These are phyloP conservation scores for Oenanthe oenanthe DNA, from an alignment of 2,113 vertebrate genomes.

Conservation along the genomic window DNA sequence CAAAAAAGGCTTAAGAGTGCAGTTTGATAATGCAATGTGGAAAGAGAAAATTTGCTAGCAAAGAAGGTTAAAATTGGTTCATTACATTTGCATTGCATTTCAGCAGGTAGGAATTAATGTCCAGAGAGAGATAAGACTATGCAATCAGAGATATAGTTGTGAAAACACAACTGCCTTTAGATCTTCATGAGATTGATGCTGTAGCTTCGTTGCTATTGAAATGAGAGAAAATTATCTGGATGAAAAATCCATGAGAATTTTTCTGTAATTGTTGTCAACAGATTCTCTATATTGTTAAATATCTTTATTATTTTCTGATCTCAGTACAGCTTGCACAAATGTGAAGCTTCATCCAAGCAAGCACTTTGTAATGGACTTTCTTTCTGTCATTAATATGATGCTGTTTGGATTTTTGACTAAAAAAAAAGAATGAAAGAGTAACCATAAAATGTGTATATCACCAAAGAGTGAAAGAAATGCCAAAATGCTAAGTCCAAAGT, in stretches of 20 bases:
- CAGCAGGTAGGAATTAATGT: neutral
- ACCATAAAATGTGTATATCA: neutral
- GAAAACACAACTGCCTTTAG: neutral
- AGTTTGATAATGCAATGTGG: neutral
- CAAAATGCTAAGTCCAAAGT: neutral
- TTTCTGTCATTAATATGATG: neutral
- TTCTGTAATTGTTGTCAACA: neutral
- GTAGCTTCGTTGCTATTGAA: neutral
- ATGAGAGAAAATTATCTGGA: neutral
- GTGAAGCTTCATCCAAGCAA: neutral
- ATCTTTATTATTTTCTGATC: neutral
- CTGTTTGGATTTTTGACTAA: neutral
- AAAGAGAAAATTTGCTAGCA: neutral
- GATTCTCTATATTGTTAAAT: neutral
- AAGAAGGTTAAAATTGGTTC: neutral
- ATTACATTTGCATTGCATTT: neutral
- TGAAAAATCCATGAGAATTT: neutral
- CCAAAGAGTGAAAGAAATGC: neutral
- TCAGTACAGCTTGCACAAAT: neutral
- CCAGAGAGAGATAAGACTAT: neutral
- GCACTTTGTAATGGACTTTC: neutral
- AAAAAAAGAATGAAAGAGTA: neutral
- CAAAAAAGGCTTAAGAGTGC: neutral
- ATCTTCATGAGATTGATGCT: neutral
- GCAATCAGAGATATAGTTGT: neutral